Percentiles rank a stretch among this genome's conserved stretches.
Conservation (phyloP, 1,140 invertebrate species). For the Atopsyche davidsoni region DNA sequence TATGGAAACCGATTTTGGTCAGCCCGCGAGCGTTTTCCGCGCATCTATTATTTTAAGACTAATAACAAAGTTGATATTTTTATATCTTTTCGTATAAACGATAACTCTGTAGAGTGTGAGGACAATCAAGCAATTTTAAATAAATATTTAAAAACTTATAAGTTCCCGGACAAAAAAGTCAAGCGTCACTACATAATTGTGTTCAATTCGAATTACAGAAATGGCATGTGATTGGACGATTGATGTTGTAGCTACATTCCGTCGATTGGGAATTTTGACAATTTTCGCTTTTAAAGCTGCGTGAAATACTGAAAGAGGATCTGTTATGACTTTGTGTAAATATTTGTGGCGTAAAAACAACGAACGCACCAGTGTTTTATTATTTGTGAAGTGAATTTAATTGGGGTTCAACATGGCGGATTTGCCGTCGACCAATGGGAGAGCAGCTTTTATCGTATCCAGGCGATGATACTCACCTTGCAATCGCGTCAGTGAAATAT, state of each 20-base stretch:
- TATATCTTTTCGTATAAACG: no score
- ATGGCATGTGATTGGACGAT: background rate
- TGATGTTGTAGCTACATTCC: background rate
- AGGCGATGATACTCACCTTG: conserved; percentile 31
- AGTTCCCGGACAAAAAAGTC: background rate
- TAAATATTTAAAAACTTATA: no score
- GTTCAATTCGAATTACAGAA: conserved; percentile 1
- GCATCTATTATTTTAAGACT: background rate
- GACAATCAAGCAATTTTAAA: no score
- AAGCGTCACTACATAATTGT: background rate
- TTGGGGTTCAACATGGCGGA: conserved; percentile 54
- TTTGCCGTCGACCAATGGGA: conserved; percentile 54
- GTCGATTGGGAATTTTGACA: background rate
- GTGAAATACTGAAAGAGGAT: no score
- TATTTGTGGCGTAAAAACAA: conserved; percentile 21
- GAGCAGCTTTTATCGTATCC: conserved; percentile 41
- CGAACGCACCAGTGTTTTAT: conserved; percentile 11
- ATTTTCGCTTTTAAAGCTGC: no score
- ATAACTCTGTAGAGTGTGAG: no score
- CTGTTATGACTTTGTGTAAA: conserved; percentile 9
- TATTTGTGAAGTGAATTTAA: conserved; percentile 35
- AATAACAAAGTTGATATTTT: no score
- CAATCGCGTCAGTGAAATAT: conserved; percentile 55
- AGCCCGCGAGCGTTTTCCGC: background rate
- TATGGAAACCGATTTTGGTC: conserved; percentile 1